Evolutionary conservation across 2,113 vertebrate species (phyloP).

Genomic region (Hyaena hyaena): DNA sequence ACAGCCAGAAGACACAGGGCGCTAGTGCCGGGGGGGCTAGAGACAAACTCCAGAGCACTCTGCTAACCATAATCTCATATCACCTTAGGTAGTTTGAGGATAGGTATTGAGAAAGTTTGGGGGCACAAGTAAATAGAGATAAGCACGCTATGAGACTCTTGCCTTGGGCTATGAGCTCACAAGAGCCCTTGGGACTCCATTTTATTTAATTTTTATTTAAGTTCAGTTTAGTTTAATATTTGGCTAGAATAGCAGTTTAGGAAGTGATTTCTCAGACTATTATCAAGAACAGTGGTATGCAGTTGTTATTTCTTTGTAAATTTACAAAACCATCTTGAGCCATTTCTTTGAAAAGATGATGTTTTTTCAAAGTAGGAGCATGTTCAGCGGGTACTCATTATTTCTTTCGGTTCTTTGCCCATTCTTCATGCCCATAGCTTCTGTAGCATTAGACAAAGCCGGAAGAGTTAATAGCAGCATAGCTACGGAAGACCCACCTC

Average conservation of each 20-base stretch:
- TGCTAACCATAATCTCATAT: not conserved
- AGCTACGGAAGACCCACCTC: not conserved
- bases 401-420: not conserved
- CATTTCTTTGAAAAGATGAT: constrained; percentile 35
- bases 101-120: too few relatives aligned
- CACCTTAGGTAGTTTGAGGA: not conserved
- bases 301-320: not conserved
- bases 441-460: constrained; percentile 6
- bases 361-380: not conserved
- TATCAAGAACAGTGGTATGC: not conserved
- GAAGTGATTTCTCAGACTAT: not conserved
- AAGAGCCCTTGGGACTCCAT: not conserved
- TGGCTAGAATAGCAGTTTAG: not conserved
- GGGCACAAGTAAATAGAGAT: not conserved
- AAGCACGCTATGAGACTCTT: not conserved
- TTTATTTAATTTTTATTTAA: not conserved
- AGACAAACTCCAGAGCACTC: not conserved
- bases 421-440: constrained; percentile 21
- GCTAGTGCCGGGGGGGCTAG: too few relatives aligned
- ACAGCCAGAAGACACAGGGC: not conserved
- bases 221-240: not conserved
- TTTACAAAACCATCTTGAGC: constrained; percentile 1
- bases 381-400: not conserved
- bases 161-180: not conserved
- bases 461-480: constrained; percentile 17